Base-by-base conservation (phyloP, 2,113 vertebrate genomes). In the Romanogobio albipinnatus region DNA sequence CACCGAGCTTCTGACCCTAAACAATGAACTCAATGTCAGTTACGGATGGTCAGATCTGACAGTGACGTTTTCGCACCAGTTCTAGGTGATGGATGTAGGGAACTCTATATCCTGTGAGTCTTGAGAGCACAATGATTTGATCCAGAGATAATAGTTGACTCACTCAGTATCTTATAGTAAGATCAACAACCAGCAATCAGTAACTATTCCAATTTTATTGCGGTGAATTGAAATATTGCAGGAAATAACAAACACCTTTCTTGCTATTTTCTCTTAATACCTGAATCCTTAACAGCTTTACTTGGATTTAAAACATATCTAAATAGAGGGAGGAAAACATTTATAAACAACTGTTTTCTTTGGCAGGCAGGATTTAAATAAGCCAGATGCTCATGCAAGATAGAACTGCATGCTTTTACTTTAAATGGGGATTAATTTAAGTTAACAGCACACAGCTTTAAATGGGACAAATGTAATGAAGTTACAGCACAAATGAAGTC, bases 1-100 rank as follows among this genome's bases (percentile, higher is more conserved):
- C 93, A 91, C 88, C 87, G 92, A 89, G 90, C 90, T 91, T 91
- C 85, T 90, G 89, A 92, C 92, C 90, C 92, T 93, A 93, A 96
- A 96, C 95, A 96, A 95, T 95, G 93, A 91, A 92, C 94, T 94
- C 92, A 96, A 95, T 95, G 95, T 96, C 95, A 95, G 95, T 96
- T 94, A 94, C 93, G 95, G 96, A 95, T 92, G 94, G 94, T 91
- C 94, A 94, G 88, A 94, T 85, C 91, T 91, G 90, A 94, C 92
- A 88, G 91, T 92, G 93, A 89, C 92, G 92, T 90, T 94, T 91
- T 88, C 88, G 89, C 91, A 85, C 88, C 94, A 92, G 85, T 95
- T 93, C 89, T 89, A 90, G 91, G 93, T 98, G 97, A 98, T 97
- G 96, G 94, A 97, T 97, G 94, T 93, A 87, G 84, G 91, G 95